Evolutionary conservation across 1,140 invertebrate genomes (phyloP), one percentile per base, ranked within the genome.

Genomic region (Gonioctena quinquepunctata): DNA sequence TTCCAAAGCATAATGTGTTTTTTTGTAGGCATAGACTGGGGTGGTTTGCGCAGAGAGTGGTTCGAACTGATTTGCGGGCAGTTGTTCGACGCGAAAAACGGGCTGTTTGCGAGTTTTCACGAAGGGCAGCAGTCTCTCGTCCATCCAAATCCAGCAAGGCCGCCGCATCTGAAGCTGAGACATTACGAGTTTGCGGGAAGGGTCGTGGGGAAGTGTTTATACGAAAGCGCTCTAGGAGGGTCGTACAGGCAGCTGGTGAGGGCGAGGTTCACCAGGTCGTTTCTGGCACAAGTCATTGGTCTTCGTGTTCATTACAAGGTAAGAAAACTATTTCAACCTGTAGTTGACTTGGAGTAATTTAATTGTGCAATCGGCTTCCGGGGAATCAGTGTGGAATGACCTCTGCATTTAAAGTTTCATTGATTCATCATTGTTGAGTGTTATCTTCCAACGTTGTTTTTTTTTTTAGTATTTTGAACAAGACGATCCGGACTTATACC

Each of bases 161-260:
- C 92, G 5, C 61, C 88, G 6, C 88, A 92, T 80, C 82, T 94
- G 3, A 96, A 96, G 83, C 77, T 96, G 52, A 95, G 96, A 78
- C 91, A 96, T 82, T 97, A 93, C 83, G 95, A 97, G 86, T 95
- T 97, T 83, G 95, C 96, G 28, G 96, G 96, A 25, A 93, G 93
- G 83, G 89, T 98, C 72, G 94, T 97, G n/a, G 96, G 95, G 54
- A 96, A 96, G 84, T 95, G 94, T 85, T 84, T 96, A 66, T 97
- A 96, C 81, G 96, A 98, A 84, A 95, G 93, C 54, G 92, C 95
- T 8, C 85, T 96, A 13, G 95, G 95, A 3, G 92, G 93, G 22
- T 90, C 91, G 8, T 96, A 96, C 85, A 85, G 94, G 2, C 95
- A 96, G 83, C 84, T 96, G 66, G 94, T 98, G 13, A 89, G 95